These are phyloP conservation scores for Psilopogon haemacephalus DNA, from an alignment of 2,113 vertebrate genomes.

Conservation along the genomic window DNA sequence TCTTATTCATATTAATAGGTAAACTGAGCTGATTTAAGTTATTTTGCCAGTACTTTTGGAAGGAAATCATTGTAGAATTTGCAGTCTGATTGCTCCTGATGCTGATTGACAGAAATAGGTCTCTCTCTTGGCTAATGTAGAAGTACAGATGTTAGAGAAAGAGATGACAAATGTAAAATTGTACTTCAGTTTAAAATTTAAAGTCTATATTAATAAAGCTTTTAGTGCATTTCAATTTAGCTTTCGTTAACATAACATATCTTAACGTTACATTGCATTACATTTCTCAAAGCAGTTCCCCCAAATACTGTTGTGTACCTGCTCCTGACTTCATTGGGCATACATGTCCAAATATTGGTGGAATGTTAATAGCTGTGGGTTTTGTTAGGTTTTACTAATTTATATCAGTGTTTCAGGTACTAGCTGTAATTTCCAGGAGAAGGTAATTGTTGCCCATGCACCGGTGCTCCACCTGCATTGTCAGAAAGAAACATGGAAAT, in stretches of 20 bases:
- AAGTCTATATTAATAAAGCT: background rate
- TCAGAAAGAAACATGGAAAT: background rate
- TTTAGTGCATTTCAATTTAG: background rate
- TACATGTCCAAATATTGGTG: background rate
- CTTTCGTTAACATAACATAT: background rate
- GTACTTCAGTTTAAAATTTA: background rate
- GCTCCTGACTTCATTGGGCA: background rate
- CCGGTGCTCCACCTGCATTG: background rate
- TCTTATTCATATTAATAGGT: background rate
- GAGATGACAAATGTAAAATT: background rate
- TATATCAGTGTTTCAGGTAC: background rate
- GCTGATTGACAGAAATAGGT: conserved; percentile 3
- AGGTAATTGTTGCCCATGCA: background rate
- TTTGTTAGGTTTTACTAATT: background rate
- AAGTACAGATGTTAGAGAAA: conserved; percentile 6
- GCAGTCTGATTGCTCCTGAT: background rate
- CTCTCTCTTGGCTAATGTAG: background rate
- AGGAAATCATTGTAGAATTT: background rate
- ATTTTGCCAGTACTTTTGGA: background rate
- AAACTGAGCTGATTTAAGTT: conserved; percentile 20
- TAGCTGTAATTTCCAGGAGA: background rate
- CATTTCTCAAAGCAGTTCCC: background rate
- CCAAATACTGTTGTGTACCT: background rate
- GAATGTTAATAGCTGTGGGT: background rate
- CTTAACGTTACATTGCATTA: background rate